Evolutionary conservation across 2,113 vertebrate species (phyloP), one percentile per base, ranked within the genome.

Genomic region (Proterorhinus semilunaris): DNA sequence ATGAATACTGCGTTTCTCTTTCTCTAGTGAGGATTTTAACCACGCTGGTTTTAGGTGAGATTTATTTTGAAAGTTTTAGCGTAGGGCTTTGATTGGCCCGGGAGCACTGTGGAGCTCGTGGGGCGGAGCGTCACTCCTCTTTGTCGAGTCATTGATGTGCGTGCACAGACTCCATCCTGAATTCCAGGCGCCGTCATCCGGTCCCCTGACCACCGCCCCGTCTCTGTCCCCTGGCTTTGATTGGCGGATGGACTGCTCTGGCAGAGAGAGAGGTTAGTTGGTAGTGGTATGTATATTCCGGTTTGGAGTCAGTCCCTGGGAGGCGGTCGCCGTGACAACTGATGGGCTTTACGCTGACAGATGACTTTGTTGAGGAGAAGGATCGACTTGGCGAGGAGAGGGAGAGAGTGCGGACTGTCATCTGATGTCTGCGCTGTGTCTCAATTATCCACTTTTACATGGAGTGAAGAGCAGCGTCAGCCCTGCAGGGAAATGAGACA

Each of bases 271-370:
- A 49, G 61, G 80, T 62, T 61, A 61, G 62, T 49, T 47, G 70
- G 27, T 36, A 36, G 27, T 36, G 42, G 75, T 72, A 81, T 83
- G 83, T 85, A 85, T 83, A 85, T 87, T 90, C 83, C 67, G 73
- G 78, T 70, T 67, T 71, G 76, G 58, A 67, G 66, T 55, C 8
- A 58, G 54, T 73, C 78, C 73, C 78, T 55, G 0, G 75, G 80
- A 79, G 72, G 61, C 6, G 82, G 83, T 86, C 72, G 53, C 62
- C 2, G 71, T 83, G 85, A 87, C 82, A 85, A 69, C 71, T 79
- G 75, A 80, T 65, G 83, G 71, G 85, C 79, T 85, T 81, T 76
- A 83, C 80, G 81, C 84, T 88, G 87, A 90, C 80, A 78, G 83
- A 84, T 71, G 82, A 83, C 78, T 89, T 85, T 87, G 66, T 50